A percentile compares a stretch with the other conserved stretches of the same genome.
Conservation (phyloP, 2,888 invertebrate species). For the Oxytorus armatus region DNA sequence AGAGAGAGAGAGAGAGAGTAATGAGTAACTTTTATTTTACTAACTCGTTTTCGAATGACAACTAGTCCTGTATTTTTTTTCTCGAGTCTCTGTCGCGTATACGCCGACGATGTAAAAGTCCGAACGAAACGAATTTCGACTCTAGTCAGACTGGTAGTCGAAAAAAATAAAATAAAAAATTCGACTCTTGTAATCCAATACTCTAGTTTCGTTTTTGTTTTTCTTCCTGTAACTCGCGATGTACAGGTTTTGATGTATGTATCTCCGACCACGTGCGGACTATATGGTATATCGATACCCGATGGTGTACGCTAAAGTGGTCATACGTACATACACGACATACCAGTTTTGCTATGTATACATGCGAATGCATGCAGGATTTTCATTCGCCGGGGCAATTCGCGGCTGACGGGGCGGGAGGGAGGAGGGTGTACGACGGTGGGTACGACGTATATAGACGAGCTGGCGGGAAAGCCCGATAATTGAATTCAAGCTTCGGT, state of each 20-base stretch:
- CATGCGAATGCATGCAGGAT: constrained; percentile 26
- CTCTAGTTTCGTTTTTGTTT: constrained; percentile 1
- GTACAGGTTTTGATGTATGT: constrained; percentile 1
- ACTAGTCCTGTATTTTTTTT: not conserved
- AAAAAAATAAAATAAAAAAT: not conserved
- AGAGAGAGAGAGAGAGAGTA: too few species aligned
- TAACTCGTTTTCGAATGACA: too few species aligned
- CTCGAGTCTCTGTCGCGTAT: not conserved
- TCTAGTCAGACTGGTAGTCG: not conserved
- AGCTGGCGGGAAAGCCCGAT: constrained; percentile 63
- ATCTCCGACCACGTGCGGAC: not conserved
- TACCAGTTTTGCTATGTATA: constrained; percentile 31
- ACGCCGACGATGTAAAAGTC: not conserved
- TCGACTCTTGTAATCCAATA: not conserved
- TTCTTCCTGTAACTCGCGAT: not conserved
- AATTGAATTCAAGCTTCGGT: constrained; percentile 71
- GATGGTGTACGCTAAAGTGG: constrained; percentile 30
- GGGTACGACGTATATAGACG: too few species aligned
- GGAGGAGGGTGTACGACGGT: too few species aligned
- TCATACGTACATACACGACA: constrained; percentile 23
- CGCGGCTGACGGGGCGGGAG: constrained; percentile 53
- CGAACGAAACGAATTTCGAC: not conserved
- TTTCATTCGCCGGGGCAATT: constrained; percentile 63
- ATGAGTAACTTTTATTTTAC: too few species aligned
- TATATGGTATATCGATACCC: constrained; percentile 5